Conservation (phyloP, 2,888 invertebrate species). For the Mycalesis mineus region DNA sequence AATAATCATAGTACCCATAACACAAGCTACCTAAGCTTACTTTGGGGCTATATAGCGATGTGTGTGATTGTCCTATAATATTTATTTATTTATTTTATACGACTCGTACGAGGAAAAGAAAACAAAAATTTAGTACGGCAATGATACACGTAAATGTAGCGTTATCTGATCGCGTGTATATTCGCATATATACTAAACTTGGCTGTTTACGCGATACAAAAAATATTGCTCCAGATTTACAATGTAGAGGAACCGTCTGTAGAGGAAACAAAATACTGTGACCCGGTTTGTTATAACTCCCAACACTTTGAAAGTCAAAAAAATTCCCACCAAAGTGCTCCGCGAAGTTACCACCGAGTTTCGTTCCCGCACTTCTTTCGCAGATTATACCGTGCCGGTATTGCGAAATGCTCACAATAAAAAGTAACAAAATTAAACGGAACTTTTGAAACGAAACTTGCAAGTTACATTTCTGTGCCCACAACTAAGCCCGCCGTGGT, state of each 20-base stretch:
- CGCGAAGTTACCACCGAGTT: not conserved
- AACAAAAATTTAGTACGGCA: too few species aligned
- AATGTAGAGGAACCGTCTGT: not conserved
- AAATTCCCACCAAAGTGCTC: not conserved
- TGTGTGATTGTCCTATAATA: too few species aligned
- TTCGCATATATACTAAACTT: too few species aligned
- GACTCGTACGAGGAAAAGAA: too few species aligned
- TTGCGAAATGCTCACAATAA: conserved; percentile 17
- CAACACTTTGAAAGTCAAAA: not conserved
- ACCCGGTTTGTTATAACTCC: not conserved
- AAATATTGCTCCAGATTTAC: too few species aligned
- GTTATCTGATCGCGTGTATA: too few species aligned
- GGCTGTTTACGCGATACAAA: too few species aligned
- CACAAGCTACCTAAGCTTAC: too few species aligned
- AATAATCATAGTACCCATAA: too few species aligned
- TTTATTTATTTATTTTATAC: too few species aligned
- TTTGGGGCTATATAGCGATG: too few species aligned
- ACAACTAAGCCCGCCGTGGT: conserved; percentile 19
- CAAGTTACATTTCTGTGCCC: conserved; percentile 22
- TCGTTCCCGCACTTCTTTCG: not conserved
- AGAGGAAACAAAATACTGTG: not conserved
- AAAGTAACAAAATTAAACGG: conserved; percentile 24
- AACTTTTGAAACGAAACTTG: conserved; percentile 20
- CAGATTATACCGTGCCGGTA: conserved; percentile 3
- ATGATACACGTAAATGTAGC: too few species aligned